Percentiles rank a stretch among this genome's conserved stretches.
These are phyloP conservation scores for Poecilobothrus nobilitatus DNA, from an alignment of 2,888 invertebrate genomes.

Conservation along the genomic window DNA sequence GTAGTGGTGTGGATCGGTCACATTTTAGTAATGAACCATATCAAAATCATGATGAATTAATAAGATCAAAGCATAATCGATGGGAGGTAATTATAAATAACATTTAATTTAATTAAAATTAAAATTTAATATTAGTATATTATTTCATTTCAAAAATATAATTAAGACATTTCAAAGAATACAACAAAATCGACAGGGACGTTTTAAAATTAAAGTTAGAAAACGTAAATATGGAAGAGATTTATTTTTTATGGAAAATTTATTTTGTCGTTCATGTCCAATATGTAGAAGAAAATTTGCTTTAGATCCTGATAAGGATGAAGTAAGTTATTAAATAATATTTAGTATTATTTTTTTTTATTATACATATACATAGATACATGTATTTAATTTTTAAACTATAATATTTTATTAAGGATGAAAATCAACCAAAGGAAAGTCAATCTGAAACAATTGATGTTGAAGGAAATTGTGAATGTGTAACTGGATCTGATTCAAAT, in stretches of 20 bases:
- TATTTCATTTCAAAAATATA: neutral
- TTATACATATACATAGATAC: no score
- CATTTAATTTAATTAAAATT: neutral
- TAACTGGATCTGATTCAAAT: slow-evolving; percentile 39
- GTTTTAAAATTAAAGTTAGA: slow-evolving; percentile 57
- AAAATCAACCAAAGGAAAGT: slow-evolving; percentile 41
- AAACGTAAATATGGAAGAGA: slow-evolving; percentile 57
- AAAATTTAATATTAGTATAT: neutral
- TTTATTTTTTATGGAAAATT: slow-evolving; percentile 42
- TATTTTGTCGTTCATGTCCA: slow-evolving; percentile 51
- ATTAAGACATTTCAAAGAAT: slow-evolving; percentile 58
- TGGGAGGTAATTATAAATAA: slow-evolving; percentile 51
- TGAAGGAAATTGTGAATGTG: slow-evolving; percentile 48
- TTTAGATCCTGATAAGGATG: slow-evolving; percentile 51
- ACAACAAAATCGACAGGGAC: slow-evolving; percentile 59
- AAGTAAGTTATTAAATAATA: slow-evolving; percentile 45
- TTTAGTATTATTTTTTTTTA: no score
- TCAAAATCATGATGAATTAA: slow-evolving; percentile 42
- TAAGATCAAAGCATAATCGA: slow-evolving; percentile 48
- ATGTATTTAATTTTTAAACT: no score
- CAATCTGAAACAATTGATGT: slow-evolving; percentile 64
- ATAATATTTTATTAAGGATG: slow-evolving; percentile 22
- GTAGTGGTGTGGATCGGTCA: slow-evolving; percentile 44
- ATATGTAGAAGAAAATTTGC: slow-evolving; percentile 49
- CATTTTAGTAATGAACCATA: slow-evolving; percentile 41